A percentile compares a stretch with the other conserved stretches of the same genome.
Evolutionary conservation across 2,888 invertebrate species (phyloP).

Genomic region (Eurois occulta): DNA sequence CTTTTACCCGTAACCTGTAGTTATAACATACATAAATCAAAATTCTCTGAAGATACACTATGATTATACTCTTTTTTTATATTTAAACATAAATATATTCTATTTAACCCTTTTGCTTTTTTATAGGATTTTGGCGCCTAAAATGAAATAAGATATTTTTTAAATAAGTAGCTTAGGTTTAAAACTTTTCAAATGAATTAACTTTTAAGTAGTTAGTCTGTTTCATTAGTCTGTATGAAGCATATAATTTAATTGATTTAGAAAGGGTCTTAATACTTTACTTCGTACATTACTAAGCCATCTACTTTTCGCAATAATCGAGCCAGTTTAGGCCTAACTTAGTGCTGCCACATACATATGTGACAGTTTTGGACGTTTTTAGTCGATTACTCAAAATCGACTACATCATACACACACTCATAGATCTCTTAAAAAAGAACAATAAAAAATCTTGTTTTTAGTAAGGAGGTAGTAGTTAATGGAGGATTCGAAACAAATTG

Average conservation of each 20-base stretch:
- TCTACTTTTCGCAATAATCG: conserved; percentile 3
- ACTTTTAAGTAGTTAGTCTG: conserved; percentile 7
- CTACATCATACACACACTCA: conserved; percentile 41
- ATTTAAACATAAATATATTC: conserved; percentile 19
- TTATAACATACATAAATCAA: conserved; percentile 25
- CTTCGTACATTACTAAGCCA: conserved; percentile 37
- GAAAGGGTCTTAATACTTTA: conserved; percentile 57
- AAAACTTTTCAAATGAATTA: not conserved
- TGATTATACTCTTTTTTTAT: not conserved
- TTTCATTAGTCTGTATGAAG: conserved; percentile 28
- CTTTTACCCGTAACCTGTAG: conserved; percentile 64
- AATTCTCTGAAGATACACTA: conserved; percentile 7
- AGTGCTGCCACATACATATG: conserved; percentile 23
- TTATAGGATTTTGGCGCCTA: conserved; percentile 1
- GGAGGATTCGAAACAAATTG: conserved; percentile 1
- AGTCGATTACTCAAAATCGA: conserved; percentile 58
- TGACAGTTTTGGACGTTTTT: conserved; percentile 32
- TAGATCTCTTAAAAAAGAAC: conserved; percentile 52
- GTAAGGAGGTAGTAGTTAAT: conserved; percentile 9
- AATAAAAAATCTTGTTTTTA: conserved; percentile 42
- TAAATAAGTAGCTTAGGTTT: conserved; percentile 11
- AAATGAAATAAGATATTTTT: conserved; percentile 1
- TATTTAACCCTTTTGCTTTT: not conserved
- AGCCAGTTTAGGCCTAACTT: conserved; percentile 18
- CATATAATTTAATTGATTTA: conserved; percentile 15